A percentile compares a stretch with the other conserved stretches of the same genome.
phyloP scores from a whole-genome alignment of 2,888 invertebrate species.

The Phyto melanocephala region DNA sequence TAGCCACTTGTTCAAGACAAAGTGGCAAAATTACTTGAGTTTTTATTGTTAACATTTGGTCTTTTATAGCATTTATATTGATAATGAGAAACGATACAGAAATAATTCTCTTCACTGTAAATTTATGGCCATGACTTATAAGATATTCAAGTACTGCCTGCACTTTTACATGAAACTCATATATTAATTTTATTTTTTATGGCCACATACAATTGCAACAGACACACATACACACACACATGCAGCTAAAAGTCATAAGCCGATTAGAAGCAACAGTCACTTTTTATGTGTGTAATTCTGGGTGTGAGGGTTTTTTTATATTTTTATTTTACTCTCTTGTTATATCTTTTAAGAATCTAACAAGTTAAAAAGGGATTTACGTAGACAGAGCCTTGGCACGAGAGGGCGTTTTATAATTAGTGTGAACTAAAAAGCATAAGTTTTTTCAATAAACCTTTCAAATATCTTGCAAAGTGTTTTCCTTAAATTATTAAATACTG shows the following conservation, averaged over 20 bases:
- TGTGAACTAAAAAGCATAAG: no score
- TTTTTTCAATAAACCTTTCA: no score
- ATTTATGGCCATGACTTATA: background rate
- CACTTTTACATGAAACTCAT: background rate
- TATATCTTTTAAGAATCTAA: slow-evolving; percentile 1
- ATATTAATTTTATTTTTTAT: slow-evolving; percentile 27
- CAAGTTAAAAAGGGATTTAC: background rate
- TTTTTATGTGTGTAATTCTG: background rate
- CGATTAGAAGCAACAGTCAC: slow-evolving; percentile 31
- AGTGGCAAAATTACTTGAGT: slow-evolving; percentile 4
- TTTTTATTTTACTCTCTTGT: background rate
- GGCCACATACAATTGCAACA: background rate
- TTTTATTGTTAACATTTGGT: background rate
- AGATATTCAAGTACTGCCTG: no score
- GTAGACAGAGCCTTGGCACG: background rate
- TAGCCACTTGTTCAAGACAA: slow-evolving; percentile 33
- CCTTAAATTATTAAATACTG: no score
- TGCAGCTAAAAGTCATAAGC: slow-evolving; percentile 47
- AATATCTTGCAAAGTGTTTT: no score
- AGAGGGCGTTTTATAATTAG: no score
- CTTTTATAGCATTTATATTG: background rate
- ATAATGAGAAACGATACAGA: background rate
- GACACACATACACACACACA: background rate
- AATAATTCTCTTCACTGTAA: background rate
- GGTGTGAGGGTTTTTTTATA: background rate